Evolutionary conservation across 2,888 invertebrate genomes (phyloP), one percentile per base, ranked within the genome.

Genomic region (Digitonthophagus gazella): DNA sequence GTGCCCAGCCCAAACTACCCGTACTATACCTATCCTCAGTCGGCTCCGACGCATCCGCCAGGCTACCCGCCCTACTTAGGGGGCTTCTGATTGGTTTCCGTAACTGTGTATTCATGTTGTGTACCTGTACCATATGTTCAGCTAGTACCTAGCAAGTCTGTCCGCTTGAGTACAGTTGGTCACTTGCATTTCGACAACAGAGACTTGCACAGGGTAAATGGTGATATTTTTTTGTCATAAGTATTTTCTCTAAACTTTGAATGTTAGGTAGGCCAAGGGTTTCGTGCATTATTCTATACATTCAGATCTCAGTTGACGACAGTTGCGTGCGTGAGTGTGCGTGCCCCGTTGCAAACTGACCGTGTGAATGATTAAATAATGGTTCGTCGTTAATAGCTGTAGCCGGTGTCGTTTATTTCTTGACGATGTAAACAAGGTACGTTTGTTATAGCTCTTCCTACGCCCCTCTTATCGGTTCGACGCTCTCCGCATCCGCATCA

Each of bases 1-100:
- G 86, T 90, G 80, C 90, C 90, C 64, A 88, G 89, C 79, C 89
- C 91, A 54, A 90, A 90, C 79, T 91, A 91, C 81, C 89, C 90
- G 15, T 88, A 88, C 75, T 85, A 85, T 74, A 80, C 81, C 77
- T 83, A 83, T 76, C 80, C 82, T 58, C 81, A 82, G 66, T 80
- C 83, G 66, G 78, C 81, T 73, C 80, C 82, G 71, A 78, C 81
- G 73, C 82, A 82, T 76, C 82, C 82, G 75, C 82, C 82, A 65
- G 82, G 82, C 73, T 83, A 83, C 73, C 82, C 83, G 71, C 76
- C 82, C 28, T 83, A 83, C 71, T 77, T 83, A 74, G 83, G 83
- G 77, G 83, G 83, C 77, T 83, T 83, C 79, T 83, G 82, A 83
- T 83, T 81, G 81, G 81, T 82, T 82, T 82, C 81, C 80, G 80